Base-by-base conservation (phyloP, 1,140 invertebrate genomes). In the Plutomurus gul region DNA sequence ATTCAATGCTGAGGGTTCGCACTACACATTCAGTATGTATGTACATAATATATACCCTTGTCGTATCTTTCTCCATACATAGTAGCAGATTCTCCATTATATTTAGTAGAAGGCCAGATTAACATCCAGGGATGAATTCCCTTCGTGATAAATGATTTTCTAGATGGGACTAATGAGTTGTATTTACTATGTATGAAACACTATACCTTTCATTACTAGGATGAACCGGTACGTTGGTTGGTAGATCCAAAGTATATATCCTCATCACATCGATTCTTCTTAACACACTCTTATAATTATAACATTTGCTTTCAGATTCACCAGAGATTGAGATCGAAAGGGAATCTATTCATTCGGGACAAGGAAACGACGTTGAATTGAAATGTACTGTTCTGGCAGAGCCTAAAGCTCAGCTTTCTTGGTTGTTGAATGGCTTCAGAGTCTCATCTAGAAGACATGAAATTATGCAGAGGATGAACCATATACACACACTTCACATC, bases 301-400 rank as follows among this genome's bases (percentile, higher is more conserved):
- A 39, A 13, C 30, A 18, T 80, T 77, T 18, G 22, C 46, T 81
- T 77, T 25, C 77, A 84, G 83, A 82, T 78, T 76, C 77, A 16
- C 83, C 83, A 11, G 83, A 82, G 70, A 80, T 85, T 43, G 83
- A 85, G 73, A 81, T 85, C 30, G 83, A 85, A 75, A 81, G 77
- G 20, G 84, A 84, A 37, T 75, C 46, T 7, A 81, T 78, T n/a
- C 78, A 75, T 18, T 70, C 84, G 6, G 83, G 82, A 65, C 79
- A 82, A 11, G 84, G 81, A 22, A 82, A 81, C 47, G 81, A 85
- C 16, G 81, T 84, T 18, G 83, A 85, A 72, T 70, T 86, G 18
- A 81, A 81, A 22, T 86, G 85, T 75, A 82, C 75, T 40, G 85
- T 86, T 4, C 85, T 85, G 51, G 82, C 82, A 10, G 84, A 85